phyloP scores from a whole-genome alignment of 2,888 invertebrate genomes.

The Nemurella pictetii region DNA sequence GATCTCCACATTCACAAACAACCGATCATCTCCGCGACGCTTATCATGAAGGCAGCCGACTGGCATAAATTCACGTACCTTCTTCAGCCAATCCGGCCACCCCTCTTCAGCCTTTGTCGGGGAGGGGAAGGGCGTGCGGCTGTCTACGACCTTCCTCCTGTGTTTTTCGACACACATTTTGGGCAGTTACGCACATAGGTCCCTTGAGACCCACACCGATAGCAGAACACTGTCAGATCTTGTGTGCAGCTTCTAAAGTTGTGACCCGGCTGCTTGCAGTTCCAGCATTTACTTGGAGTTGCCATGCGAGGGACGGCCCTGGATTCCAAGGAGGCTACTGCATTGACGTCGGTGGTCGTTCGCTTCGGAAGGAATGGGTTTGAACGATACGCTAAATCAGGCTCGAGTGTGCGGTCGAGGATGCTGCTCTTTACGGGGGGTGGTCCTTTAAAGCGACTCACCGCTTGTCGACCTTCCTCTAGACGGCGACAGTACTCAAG shows the following conservation, averaged over 20 bases:
- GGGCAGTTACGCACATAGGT: too few species aligned
- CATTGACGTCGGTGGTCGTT: not conserved
- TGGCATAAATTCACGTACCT: constrained; percentile 27
- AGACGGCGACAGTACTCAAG: constrained; percentile 32
- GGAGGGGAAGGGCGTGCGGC: not conserved
- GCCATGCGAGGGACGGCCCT: too few species aligned
- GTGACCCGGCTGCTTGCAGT: too few species aligned
- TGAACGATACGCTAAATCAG: constrained; percentile 37
- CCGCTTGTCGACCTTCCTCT: constrained; percentile 30
- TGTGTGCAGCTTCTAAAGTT: too few species aligned
- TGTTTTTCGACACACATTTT: too few species aligned
- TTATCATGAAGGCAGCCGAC: too few species aligned
- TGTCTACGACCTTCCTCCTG: too few species aligned
- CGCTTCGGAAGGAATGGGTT: not conserved
- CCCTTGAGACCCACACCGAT: too few species aligned
- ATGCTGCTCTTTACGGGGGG: constrained; percentile 34
- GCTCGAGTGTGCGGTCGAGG: constrained; percentile 31
- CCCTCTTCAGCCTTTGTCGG: constrained; percentile 2
- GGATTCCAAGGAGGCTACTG: too few species aligned
- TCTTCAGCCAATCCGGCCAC: constrained; percentile 34
- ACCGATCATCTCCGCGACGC: not conserved
- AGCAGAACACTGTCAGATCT: too few species aligned
- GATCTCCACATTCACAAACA: not conserved
- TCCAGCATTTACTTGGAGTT: too few species aligned
- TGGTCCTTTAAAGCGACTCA: constrained; percentile 40